A percentile compares a stretch with the other conserved stretches of the same genome.
These are phyloP conservation scores for Crotalus viridis DNA, from an alignment of 2,113 vertebrate genomes.

Conservation along the genomic window DNA sequence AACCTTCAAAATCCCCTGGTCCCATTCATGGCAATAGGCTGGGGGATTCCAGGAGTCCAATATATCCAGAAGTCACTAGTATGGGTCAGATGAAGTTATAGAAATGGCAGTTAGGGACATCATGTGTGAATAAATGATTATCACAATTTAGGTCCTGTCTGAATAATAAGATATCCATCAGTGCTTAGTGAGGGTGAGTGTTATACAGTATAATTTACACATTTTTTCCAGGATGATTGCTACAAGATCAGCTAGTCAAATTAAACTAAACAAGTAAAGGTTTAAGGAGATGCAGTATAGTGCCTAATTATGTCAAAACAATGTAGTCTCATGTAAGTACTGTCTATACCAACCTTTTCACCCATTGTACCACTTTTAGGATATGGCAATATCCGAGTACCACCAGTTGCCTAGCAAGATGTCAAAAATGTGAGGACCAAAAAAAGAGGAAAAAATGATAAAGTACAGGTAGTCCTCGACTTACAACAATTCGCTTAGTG, in stretches of 20 bases:
- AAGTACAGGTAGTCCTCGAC: too few species aligned
- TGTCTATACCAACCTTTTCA: too few species aligned
- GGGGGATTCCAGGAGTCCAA: not conserved
- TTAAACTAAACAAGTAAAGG: slow-evolving; percentile 6
- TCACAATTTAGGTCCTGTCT: not conserved
- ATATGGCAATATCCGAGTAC: too few species aligned
- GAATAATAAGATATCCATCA: not conserved
- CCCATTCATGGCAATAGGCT: not conserved
- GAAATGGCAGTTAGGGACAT: not conserved
- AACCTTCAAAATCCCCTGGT: not conserved
- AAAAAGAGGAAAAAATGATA: too few species aligned
- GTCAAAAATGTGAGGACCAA: too few species aligned
- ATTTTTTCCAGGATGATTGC: not conserved
- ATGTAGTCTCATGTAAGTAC: not conserved
- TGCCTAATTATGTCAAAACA: not conserved
- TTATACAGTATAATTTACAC: not conserved
- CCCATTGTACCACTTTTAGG: too few species aligned
- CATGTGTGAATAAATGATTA: not conserved
- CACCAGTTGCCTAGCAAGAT: too few species aligned
- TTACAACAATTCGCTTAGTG: too few species aligned
- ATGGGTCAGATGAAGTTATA: not conserved
- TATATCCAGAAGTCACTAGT: not conserved
- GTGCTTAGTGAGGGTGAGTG: not conserved
- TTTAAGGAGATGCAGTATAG: not conserved
- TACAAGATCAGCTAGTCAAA: not conserved